Evolutionary conservation across 2,888 invertebrate genomes (phyloP), one percentile per base, ranked within the genome.

Genomic region (Molanna angustata): DNA sequence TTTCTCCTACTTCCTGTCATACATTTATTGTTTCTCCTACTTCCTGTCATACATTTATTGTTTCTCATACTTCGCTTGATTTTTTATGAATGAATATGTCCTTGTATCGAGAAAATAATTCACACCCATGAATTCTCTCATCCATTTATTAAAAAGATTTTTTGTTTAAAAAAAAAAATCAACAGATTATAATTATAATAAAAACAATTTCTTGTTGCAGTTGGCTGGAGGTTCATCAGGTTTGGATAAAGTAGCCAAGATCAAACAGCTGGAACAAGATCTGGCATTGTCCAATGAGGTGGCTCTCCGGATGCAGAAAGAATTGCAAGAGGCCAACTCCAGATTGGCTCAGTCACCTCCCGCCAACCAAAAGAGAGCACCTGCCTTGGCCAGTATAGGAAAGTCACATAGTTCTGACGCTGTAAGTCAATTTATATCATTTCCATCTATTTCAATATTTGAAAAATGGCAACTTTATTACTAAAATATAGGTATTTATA

Each of bases 251-350:
- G 76, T 82, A 50, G 83, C 83, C 54, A 84, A 83, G 63, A 83
- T 90, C 52, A 86, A 87, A 62, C 86, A 89, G 62, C 70, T 96
- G 53, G 94, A 96, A 66, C 87, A 90, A 62, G 95, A 96, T 65
- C 73, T 96, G 47, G 79, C 84, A 51, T 82, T 91, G 50, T 85
- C 91, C 0, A 90, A 85, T 62, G 91, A 92, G 64, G 84, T 84
- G 16, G 79, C 84, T 0, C 67, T 81, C 40, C 74, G 85, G 56
- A 67, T 90, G 51, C 88, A 90, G 64, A 80, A 80, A 54, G 88
- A 88, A 58, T 70, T 88, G 44, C 84, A 87, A 21, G 83, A 84
- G 19, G 79, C 84, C 1, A 85, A 80, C 62, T 70, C 74, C 19
- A 84, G 83, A 64, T 66, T 84, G 1, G 70, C 75, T 3, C 76